Conservation (phyloP, 2,797 vertebrate species). For the Acridotheres tristis region DNA sequence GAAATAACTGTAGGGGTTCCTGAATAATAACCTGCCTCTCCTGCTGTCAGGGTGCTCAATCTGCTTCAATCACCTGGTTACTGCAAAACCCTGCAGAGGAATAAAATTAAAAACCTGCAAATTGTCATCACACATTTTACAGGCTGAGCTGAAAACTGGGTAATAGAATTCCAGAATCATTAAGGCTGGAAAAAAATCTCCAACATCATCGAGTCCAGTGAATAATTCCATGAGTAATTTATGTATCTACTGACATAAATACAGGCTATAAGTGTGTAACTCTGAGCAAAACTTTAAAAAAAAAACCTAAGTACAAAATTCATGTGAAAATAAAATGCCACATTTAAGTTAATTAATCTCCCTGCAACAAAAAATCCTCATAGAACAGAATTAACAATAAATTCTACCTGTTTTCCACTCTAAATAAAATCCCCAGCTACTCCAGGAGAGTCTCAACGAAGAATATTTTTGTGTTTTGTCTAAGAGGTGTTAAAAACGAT, state of each 20-base stretch:
- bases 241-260: neutral
- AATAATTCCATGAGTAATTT: neutral
- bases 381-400: neutral
- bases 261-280: neutral
- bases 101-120: neutral
- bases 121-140: neutral
- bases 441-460: neutral
- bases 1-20: neutral
- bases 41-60: neutral
- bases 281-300: neutral
- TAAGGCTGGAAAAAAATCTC: neutral
- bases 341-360: neutral
- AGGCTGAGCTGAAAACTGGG: neutral
- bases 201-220: neutral
- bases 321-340: neutral
- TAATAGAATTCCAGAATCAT: neutral
- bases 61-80: neutral
- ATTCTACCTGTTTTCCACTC: neutral
- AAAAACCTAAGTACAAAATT: neutral
- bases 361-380: neutral
- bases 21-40: neutral
- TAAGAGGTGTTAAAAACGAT: neutral
- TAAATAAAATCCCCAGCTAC: neutral
- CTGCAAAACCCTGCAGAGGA: neutral
- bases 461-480: neutral